Conservation (phyloP, 2,888 invertebrate genomes). For the Ecliptopera silaceata region DNA sequence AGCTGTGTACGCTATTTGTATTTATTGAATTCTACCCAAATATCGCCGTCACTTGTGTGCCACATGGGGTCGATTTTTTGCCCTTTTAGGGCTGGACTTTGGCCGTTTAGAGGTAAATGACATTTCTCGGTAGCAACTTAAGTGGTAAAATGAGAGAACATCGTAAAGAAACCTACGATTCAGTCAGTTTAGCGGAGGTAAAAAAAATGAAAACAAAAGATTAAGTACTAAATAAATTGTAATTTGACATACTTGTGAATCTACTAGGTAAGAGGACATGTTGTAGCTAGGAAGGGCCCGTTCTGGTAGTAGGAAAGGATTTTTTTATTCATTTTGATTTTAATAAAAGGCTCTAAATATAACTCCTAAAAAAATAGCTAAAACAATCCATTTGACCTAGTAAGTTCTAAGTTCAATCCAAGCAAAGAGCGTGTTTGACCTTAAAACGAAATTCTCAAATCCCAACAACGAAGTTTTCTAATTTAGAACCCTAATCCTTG, state of each 20-base stretch:
- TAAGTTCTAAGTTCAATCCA: background rate
- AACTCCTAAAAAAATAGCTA: too few relatives aligned
- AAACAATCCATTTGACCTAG: too few relatives aligned
- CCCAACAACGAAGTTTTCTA: slow-evolving; percentile 44
- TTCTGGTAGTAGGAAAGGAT: too few relatives aligned
- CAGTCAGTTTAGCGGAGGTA: too few relatives aligned
- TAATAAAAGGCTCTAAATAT: too few relatives aligned
- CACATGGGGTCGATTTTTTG: slow-evolving; percentile 34
- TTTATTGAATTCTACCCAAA: slow-evolving; percentile 39
- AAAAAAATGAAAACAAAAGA: too few relatives aligned
- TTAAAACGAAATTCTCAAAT: slow-evolving; percentile 1
- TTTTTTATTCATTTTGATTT: too few relatives aligned
- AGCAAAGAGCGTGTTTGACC: background rate
- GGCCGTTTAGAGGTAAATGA: slow-evolving; percentile 19
- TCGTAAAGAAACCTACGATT: too few relatives aligned
- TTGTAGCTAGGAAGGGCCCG: too few relatives aligned
- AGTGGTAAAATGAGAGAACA: background rate
- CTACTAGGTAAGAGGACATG: too few relatives aligned
- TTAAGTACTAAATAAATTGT: too few relatives aligned
- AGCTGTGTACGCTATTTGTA: slow-evolving; percentile 31
- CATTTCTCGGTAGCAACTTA: background rate
- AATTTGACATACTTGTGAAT: too few relatives aligned
- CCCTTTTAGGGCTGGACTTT: slow-evolving; percentile 20
- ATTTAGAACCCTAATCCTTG: slow-evolving; percentile 44
- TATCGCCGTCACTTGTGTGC: slow-evolving; percentile 22